These are phyloP conservation scores for Resseliella maxima DNA, from an alignment of 2,888 invertebrate genomes.

Conservation along the genomic window DNA sequence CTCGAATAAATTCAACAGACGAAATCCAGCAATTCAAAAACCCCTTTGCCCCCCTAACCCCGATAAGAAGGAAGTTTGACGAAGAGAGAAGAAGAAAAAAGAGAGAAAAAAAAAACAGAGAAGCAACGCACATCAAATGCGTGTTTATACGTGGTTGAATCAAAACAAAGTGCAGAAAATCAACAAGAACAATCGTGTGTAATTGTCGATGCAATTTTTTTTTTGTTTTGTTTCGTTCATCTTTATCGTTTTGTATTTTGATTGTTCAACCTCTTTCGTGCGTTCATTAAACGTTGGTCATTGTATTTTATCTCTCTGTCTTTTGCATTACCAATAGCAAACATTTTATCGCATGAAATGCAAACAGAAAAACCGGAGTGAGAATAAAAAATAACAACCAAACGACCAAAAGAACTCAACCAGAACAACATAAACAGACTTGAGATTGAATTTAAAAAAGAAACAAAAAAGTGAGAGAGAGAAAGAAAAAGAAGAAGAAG, in stretches of 20 bases:
- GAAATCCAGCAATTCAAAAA: too few species aligned
- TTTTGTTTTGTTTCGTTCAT: neutral
- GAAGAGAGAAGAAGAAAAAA: too few species aligned
- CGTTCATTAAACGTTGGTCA: conserved; percentile 46
- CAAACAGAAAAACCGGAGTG: neutral
- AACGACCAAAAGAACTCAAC: neutral
- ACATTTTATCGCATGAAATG: neutral
- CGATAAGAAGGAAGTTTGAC: too few species aligned
- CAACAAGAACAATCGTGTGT: conserved; percentile 47
- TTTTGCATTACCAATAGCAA: neutral
- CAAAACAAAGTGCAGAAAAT: conserved; percentile 37
- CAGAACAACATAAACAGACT: neutral
- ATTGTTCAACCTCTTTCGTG: conserved; percentile 48
- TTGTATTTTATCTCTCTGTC: neutral
- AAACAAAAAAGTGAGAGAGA: neutral
- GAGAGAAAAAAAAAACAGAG: neutral
- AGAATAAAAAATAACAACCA: neutral
- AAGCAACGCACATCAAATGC: neutral
- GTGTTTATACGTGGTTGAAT: neutral
- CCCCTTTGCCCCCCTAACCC: too few species aligned
- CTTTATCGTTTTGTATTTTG: neutral
- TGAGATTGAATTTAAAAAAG: too few species aligned
- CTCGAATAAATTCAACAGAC: neutral
- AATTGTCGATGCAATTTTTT: conserved; percentile 46
- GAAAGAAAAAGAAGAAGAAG: neutral